Evolutionary conservation across 2,113 vertebrate species (phyloP).

Genomic region (Puma concolor): DNA sequence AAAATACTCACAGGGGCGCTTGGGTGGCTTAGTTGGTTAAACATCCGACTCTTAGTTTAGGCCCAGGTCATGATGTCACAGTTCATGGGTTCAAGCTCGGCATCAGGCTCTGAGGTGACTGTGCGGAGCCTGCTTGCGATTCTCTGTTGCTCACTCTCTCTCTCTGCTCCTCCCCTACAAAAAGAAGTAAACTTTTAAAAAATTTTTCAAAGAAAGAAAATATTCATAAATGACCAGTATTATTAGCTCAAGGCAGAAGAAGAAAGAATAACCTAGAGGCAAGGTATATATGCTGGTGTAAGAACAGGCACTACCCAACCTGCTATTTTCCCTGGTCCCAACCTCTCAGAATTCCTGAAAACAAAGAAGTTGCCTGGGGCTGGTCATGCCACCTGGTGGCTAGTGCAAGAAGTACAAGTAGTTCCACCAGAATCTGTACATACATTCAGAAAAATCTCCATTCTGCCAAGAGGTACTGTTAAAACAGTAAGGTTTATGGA

Average conservation of each 20-base stretch:
- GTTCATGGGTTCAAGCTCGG: no score
- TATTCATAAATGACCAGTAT: background rate
- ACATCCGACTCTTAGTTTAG: no score
- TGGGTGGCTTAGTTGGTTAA: no score
- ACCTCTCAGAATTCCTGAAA: background rate
- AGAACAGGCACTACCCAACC: background rate
- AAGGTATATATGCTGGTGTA: background rate
- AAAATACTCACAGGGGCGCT: background rate
- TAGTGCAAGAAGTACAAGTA: background rate
- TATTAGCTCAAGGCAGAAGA: background rate
- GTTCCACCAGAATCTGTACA: background rate
- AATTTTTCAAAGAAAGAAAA: background rate
- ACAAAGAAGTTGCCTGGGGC: background rate
- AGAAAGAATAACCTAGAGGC: background rate
- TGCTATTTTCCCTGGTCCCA: background rate
- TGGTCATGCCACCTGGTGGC: slow-evolving; percentile 25
- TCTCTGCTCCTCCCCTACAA: no score
- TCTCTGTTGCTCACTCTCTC: no score
- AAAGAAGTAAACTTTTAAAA: no score
- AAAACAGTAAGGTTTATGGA: background rate
- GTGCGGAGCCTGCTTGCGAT: no score
- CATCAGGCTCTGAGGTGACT: no score
- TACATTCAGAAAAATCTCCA: background rate
- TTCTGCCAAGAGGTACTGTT: background rate
- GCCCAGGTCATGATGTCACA: no score